Base-by-base conservation (phyloP, 2,113 vertebrate genomes). In the Chaetorhynchus papuensis region DNA sequence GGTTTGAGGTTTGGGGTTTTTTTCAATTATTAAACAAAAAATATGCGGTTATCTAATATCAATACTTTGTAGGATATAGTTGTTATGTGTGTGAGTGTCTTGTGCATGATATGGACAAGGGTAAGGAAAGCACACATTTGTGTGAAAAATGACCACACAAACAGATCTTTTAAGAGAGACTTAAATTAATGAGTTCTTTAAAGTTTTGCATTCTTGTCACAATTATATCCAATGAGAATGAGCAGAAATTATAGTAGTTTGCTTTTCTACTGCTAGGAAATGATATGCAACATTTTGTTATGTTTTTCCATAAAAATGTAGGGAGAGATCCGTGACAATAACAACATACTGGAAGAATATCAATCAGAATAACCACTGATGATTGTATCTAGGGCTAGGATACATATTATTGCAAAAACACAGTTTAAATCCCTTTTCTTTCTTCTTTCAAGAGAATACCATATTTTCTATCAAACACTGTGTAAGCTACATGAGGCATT, bases 1-100 rank as follows among this genome's bases (percentile, higher is more conserved):
- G 5, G n/a, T 39, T 66, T 4, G 9, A 2, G 4, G 20, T 56
- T 37, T 52, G 12, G 28, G 10, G 0, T 0, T 27, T 39, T 39
- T 77, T 37, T 7, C 5, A 89, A 35, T 79, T 82, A 42, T 30
- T n/a, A 53, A 80, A 52, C 42, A 31, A 64, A 86, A 88, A 63
- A 19, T 30, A 37, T 5, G 1, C 28, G 6, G 7, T 63, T 84
- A 35, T 65, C 47, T 95, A 70, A 79, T 78, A 59, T 52, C 79
- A 68, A 23, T 86, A 52, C 22, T 45, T 42, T 59, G 14, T 75
- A 77, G n/a, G 14, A 31, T 50, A 15, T 22, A 68, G 15, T 54
- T 87, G 8, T 65, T 74, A 10, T 2, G 8, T 83, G 35, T 53
- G 82, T 52, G 20, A 74, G 44, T 87, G 52, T 37, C 9, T 83